phyloP scores from a whole-genome alignment of 2,113 vertebrate species.

The Prionailurus viverrinus region DNA sequence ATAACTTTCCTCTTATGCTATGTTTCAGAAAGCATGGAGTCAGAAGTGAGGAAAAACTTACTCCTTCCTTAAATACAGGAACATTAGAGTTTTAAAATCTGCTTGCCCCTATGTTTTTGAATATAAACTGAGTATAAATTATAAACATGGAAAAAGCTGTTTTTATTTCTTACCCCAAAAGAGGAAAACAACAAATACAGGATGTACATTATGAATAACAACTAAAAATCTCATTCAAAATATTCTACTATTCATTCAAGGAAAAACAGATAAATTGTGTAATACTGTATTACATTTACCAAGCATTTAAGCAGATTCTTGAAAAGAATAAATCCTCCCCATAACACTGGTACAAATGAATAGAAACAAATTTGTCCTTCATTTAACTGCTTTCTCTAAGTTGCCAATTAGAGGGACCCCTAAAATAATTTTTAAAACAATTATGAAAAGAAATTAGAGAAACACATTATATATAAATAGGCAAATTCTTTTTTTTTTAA shows the following conservation, averaged over 20 bases:
- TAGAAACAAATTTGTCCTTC: not conserved
- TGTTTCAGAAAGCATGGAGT: conserved; percentile 8
- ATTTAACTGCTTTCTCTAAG: too few species aligned
- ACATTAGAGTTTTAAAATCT: not conserved
- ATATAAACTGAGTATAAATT: not conserved
- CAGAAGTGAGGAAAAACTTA: not conserved
- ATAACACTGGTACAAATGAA: not conserved
- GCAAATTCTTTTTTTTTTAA: not conserved
- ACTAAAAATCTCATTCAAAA: conserved; percentile 57
- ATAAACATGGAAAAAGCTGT: not conserved
- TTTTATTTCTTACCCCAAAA: conserved; percentile 19
- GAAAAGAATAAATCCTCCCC: conserved; percentile 3
- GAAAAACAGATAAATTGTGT: not conserved
- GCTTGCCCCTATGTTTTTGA: not conserved
- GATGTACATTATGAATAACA: conserved; percentile 14
- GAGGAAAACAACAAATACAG: not conserved
- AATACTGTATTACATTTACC: not conserved
- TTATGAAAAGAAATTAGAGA: conserved; percentile 18
- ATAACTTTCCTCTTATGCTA: not conserved
- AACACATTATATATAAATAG: conserved; percentile 36
- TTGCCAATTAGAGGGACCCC: not conserved
- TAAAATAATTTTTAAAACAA: conserved; percentile 8
- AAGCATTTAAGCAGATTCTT: not conserved
- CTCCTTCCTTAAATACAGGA: not conserved
- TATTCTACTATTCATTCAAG: not conserved